Conservation (phyloP, 2,888 invertebrate genomes). For the Ennomos quercinarius region DNA sequence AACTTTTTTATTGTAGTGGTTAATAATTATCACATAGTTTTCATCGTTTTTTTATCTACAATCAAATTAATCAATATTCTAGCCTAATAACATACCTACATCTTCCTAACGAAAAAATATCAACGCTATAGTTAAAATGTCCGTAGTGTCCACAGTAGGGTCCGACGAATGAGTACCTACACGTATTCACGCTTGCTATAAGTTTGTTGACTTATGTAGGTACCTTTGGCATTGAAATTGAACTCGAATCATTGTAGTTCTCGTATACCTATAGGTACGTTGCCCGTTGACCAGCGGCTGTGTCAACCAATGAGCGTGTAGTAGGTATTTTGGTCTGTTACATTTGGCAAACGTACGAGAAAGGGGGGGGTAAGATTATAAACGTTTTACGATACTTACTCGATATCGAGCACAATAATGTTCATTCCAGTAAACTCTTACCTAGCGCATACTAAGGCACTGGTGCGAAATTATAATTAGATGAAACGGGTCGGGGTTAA, state of each 20-base stretch:
- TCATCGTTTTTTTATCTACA: conserved; percentile 53
- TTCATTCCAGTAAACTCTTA: too few relatives aligned
- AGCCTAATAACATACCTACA: conserved; percentile 2
- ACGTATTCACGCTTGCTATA: conserved; percentile 60
- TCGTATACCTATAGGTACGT: too few relatives aligned
- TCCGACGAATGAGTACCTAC: conserved; percentile 59
- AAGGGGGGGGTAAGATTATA: too few relatives aligned
- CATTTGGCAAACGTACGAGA: too few relatives aligned
- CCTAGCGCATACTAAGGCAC: too few relatives aligned
- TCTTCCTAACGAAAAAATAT: conserved; percentile 54
- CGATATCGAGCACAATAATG: too few relatives aligned
- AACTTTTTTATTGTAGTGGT: conserved; percentile 56
- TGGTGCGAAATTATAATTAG: too few relatives aligned
- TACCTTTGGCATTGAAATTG: conserved; percentile 82
- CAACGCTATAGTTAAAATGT: conserved; percentile 72
- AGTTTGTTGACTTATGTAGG: conserved; percentile 82
- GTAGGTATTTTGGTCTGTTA: too few relatives aligned
- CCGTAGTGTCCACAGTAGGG: conserved; percentile 59
- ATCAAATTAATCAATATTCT: conserved; percentile 50
- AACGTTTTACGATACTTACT: too few relatives aligned
- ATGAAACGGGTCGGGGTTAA: too few relatives aligned
- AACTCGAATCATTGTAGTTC: conserved; percentile 84
- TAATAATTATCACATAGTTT: conserved; percentile 53
- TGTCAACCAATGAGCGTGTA: too few relatives aligned
- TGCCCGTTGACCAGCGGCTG: too few relatives aligned